These are phyloP conservation scores for Xiphophorus hellerii DNA, from an alignment of 2,113 vertebrate genomes.

Conservation along the genomic window DNA sequence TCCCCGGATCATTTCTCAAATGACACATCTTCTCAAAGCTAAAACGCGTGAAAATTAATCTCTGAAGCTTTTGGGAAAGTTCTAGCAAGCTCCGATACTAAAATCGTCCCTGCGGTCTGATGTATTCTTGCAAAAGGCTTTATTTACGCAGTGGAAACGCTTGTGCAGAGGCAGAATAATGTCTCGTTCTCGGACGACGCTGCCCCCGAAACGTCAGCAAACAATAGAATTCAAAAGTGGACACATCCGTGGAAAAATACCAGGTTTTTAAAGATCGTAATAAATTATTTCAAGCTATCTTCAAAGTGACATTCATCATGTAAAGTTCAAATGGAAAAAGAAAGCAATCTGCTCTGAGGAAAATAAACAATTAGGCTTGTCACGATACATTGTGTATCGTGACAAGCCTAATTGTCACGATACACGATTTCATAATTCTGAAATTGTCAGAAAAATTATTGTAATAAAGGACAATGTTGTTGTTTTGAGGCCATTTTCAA, in stretches of 20 bases:
- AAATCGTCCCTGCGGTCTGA: neutral
- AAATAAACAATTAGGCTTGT: no score
- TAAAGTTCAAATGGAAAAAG: no score
- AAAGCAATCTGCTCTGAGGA: no score
- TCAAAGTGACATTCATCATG: no score
- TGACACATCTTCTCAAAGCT: neutral
- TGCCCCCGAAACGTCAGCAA: slow-evolving; percentile 3
- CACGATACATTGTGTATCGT: no score
- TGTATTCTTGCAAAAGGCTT: slow-evolving; percentile 1
- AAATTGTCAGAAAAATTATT: no score
- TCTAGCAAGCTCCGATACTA: neutral
- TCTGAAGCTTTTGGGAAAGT: neutral
- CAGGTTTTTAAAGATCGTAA: neutral
- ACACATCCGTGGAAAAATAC: neutral
- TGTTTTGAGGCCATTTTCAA: no score
- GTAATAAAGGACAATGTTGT: no score
- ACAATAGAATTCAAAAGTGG: neutral
- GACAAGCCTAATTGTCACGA: no score
- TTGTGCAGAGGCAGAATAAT: neutral
- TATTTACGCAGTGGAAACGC: neutral
- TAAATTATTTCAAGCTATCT: no score
- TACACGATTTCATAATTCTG: no score
- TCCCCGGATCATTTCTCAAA: neutral
- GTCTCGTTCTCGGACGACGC: slow-evolving; percentile 26
- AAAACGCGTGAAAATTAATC: neutral